phyloP scores from a whole-genome alignment of 23 tunicate species.

The Halocynthia roretzi region DNA sequence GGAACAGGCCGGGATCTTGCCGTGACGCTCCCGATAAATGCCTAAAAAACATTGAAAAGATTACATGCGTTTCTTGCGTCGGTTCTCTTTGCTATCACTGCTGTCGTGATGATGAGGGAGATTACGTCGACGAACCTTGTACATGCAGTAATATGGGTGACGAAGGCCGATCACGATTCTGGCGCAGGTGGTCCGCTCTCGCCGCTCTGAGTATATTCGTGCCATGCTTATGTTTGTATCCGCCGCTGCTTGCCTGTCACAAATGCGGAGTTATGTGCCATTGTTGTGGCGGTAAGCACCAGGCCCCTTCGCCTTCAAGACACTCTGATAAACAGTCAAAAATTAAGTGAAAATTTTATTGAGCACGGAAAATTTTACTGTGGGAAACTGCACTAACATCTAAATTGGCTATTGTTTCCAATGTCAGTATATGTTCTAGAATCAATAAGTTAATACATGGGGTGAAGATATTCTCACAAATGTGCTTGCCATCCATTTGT shows the following conservation, averaged over 20 bases:
- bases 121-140: constrained; percentile 56
- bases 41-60: constrained; percentile 23
- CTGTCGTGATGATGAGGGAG: constrained; percentile 47
- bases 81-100: constrained; percentile 37
- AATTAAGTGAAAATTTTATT: not conserved
- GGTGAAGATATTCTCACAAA: too few species aligned
- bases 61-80: constrained; percentile 47
- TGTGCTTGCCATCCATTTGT: too few species aligned
- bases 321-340: constrained; percentile 9
- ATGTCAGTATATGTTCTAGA: too few species aligned
- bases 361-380: not conserved
- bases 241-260: constrained; percentile 60
- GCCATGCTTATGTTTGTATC: constrained; percentile 78
- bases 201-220: constrained; percentile 45
- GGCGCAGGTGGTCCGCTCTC: constrained; percentile 49
- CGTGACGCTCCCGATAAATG: constrained; percentile 74
- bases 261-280: constrained; percentile 64
- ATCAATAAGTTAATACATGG: too few species aligned
- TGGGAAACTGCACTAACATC: too few species aligned
- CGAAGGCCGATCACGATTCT: not conserved
- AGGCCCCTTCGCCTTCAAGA: constrained; percentile 11
- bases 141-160: constrained; percentile 27
- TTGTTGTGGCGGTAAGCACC: constrained; percentile 83
- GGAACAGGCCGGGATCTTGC: constrained; percentile 82
- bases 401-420: too few species aligned